These are phyloP conservation scores for Beaufortia kweichowensis DNA, from an alignment of 2,113 vertebrate genomes.

Conservation along the genomic window DNA sequence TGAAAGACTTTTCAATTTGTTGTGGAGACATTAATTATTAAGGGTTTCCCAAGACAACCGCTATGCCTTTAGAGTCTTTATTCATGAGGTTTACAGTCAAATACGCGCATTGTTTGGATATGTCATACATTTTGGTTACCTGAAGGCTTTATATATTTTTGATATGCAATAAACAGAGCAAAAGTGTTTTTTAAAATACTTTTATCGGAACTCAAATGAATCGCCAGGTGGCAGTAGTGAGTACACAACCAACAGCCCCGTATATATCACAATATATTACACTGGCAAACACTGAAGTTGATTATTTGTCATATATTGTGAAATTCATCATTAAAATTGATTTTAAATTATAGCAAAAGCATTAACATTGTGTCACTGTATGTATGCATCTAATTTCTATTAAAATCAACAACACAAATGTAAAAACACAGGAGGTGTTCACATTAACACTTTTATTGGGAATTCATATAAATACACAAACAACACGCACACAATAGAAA, in stretches of 20 bases:
- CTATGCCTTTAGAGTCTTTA: background rate
- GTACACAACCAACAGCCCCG: background rate
- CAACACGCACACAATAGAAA: constrained; percentile 43
- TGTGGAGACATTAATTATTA: constrained; percentile 27
- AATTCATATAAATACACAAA: constrained; percentile 40
- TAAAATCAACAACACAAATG: no score
- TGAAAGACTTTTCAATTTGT: background rate
- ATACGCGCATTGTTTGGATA: background rate
- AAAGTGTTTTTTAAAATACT: background rate
- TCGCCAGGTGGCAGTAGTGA: background rate
- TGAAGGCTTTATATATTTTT: no score
- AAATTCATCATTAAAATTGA: no score
- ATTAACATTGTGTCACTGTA: no score
- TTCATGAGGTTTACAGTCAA: no score
- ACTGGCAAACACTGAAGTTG: no score
- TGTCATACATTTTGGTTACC: background rate
- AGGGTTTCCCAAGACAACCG: constrained; percentile 14
- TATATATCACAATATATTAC: no score
- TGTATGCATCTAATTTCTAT: no score
- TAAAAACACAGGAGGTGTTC: background rate
- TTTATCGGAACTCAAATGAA: background rate
- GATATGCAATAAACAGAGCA: no score
- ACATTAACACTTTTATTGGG: constrained; percentile 41
- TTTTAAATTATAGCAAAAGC: no score
- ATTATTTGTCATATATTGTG: no score